Evolutionary conservation across 2,113 vertebrate genomes (phyloP), one percentile per base, ranked within the genome.

Genomic region (Epinephelus fuscoguttatus): DNA sequence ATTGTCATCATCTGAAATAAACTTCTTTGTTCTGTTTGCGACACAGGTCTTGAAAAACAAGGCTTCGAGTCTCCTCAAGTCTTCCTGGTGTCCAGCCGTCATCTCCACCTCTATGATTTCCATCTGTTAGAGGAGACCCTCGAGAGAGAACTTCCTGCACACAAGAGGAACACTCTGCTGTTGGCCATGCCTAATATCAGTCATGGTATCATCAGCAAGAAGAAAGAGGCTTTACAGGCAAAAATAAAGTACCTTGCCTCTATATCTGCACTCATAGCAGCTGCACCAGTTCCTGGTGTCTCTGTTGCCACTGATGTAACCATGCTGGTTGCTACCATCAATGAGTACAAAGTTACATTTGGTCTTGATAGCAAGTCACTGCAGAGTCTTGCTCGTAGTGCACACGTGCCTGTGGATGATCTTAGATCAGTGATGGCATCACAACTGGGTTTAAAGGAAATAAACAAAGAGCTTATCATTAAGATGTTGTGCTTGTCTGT

Each of bases 1-100:
- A 15, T 59, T 59, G 5, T 33, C 30, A 61, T 33, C 30, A 33
- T 19, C 15, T 33, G 17, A 33, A 33, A 61, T 33, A 9, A 18
- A 19, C 59, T 9, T 19, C 15, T 61, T 0, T 33, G 1, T 0
- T 25, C 11, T 40, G 2, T 72, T 57, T 62, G 4, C 47, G 4
- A 40, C 15, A 23, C 69, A 84, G 84, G 78, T 67, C 81, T 89
- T 50, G 2, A 27, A 4, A 0, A n/a, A 0, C 14, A n/a, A 33
- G 79, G 45, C 11, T 0, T 66, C 0, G 0, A 57, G 18, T 49
- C 63, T 70, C 63, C 59, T 3, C 56, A 84, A 25, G 84, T 84
- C 57, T 89, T 89, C 81, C 81, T 86, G 64, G 14, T 78, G 60
- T 68, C 73, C 81, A 72, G 27, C 40, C 13, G 4, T 59, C 17